Base-by-base conservation (phyloP, 1,140 invertebrate genomes). In the Apis cerana region DNA sequence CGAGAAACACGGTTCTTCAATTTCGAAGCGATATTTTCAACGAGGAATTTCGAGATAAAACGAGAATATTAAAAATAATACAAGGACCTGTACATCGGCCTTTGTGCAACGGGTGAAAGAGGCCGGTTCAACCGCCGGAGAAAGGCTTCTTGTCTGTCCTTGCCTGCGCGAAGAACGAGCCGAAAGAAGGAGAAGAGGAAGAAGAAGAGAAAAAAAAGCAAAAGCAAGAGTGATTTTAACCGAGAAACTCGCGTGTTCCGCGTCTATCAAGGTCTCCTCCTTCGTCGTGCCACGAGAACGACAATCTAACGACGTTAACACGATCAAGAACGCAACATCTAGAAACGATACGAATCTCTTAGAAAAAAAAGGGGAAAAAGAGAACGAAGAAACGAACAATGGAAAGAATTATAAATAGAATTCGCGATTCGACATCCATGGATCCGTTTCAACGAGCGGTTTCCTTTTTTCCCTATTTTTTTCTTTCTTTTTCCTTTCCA, bases 161-260 rank as follows among this genome's bases (percentile, higher is more conserved):
- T 71, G 76, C 79, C 21, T 23, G 72, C 19, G 80, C 59, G 75
- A 83, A 43, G 69, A 72, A 33, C 70, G 54, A 58, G n/a, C n/a
- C 2, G 27, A 68, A 78, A 75, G n/a, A 64, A 23, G 33, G 3
- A 33, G 33, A 33, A 33, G 33, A 43, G 7, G 33, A 43, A 43
- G 33, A 43, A 43, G 33, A 33, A 33, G 33, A 33, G 2, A 0
- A 43, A 43, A 67, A 65, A 65, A 65, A 19, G 13, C 17, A 85
- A 85, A 85, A 85, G 84, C 75, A 84, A 85, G 70, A 84, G 82
- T 84, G 82, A 84, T 85, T 85, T 84, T 84, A 85, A 85, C 75
- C 82, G 82, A 85, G 84, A 83, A 85, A 85, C 82, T 85, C 58
- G 84, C 84, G 81, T 85, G 84, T 69, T 84, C 70, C 70, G 70